A percentile compares a stretch with the other conserved stretches of the same genome.
Evolutionary conservation across 2,888 invertebrate species (phyloP).

Genomic region (Petrophora chlorosata): DNA sequence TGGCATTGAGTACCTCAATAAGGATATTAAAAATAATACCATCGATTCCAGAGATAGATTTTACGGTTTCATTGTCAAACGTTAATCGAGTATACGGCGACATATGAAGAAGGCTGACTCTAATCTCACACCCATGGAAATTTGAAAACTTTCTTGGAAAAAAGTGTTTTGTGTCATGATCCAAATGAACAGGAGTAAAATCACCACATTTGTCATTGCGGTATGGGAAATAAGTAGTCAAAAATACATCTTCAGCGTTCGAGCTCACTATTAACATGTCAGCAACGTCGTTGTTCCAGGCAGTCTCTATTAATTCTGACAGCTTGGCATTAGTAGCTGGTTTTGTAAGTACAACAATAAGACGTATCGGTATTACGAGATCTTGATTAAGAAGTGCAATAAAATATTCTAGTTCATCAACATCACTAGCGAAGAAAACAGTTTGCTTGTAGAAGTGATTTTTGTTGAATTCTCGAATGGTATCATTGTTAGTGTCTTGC

Average conservation of each 20-base stretch:
- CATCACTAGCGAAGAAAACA: slow-evolving; percentile 46
- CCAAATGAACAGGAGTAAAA: slow-evolving; percentile 43
- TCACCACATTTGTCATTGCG: slow-evolving; percentile 48
- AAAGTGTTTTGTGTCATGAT: slow-evolving; percentile 29
- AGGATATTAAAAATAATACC: slow-evolving; percentile 44
- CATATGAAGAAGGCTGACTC: slow-evolving; percentile 39
- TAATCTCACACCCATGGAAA: slow-evolving; percentile 57
- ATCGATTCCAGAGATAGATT: slow-evolving; percentile 49
- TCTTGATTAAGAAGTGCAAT: slow-evolving; percentile 40
- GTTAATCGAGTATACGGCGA: slow-evolving; percentile 42
- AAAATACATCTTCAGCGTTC: slow-evolving; percentile 30
- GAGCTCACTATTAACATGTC: slow-evolving; percentile 52
- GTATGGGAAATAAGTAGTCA: slow-evolving; percentile 58
- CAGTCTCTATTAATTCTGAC: slow-evolving; percentile 41
- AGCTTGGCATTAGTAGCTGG: slow-evolving; percentile 31
- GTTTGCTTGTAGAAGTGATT: slow-evolving; percentile 47
- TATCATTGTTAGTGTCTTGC: slow-evolving; percentile 26
- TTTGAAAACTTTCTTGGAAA: slow-evolving; percentile 58
- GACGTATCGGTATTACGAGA: slow-evolving; percentile 42
- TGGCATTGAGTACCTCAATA: slow-evolving; percentile 50
- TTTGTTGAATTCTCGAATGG: slow-evolving; percentile 31
- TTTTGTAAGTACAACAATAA: slow-evolving; percentile 49
- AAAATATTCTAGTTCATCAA: slow-evolving; percentile 47
- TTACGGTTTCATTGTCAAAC: slow-evolving; percentile 40
- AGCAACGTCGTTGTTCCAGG: slow-evolving; percentile 55